These are phyloP conservation scores for Lycopodina hypogea DNA, from an alignment of 37 sponge, comb jelly and placozoan genomes.

Conservation along the genomic window DNA sequence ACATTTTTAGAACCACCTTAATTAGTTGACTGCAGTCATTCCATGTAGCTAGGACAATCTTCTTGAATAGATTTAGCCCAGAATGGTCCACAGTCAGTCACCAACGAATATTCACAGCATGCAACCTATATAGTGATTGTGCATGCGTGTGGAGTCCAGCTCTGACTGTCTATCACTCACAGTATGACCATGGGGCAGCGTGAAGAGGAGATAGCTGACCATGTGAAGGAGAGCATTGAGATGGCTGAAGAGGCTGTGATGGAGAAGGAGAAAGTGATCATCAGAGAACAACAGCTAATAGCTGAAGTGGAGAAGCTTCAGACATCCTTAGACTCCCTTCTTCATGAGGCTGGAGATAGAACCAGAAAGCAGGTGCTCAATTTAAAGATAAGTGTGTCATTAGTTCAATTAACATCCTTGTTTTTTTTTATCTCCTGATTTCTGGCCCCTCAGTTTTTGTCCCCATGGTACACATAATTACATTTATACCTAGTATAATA, in stretches of 20 bases:
- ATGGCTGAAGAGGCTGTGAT: conserved; percentile 79
- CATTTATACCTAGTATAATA: too few relatives aligned
- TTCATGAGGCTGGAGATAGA: conserved; percentile 80
- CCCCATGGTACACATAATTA: too few relatives aligned
- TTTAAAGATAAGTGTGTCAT: background rate
- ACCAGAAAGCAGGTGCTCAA: conserved; percentile 70
- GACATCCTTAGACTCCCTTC: conserved; percentile 42
- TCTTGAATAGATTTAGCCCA: too few relatives aligned
- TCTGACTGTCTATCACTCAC: too few relatives aligned
- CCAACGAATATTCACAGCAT: too few relatives aligned
- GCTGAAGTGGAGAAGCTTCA: conserved; percentile 66
- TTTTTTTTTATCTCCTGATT: background rate
- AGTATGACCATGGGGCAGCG: conserved; percentile 50
- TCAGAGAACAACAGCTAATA: conserved; percentile 65
- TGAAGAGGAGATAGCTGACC: conserved; percentile 64
- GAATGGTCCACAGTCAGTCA: too few relatives aligned
- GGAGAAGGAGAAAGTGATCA: conserved; percentile 82
- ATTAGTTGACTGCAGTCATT: too few relatives aligned
- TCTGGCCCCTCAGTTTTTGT: too few relatives aligned
- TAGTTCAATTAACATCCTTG: background rate
- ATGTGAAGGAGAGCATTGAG: conserved; percentile 88
- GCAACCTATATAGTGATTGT: too few relatives aligned
- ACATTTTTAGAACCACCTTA: too few relatives aligned
- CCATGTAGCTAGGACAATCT: too few relatives aligned
- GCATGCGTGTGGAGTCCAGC: too few relatives aligned